These are phyloP conservation scores for Adelognathus sp. DNA, from an alignment of 2,888 invertebrate genomes.

Conservation along the genomic window DNA sequence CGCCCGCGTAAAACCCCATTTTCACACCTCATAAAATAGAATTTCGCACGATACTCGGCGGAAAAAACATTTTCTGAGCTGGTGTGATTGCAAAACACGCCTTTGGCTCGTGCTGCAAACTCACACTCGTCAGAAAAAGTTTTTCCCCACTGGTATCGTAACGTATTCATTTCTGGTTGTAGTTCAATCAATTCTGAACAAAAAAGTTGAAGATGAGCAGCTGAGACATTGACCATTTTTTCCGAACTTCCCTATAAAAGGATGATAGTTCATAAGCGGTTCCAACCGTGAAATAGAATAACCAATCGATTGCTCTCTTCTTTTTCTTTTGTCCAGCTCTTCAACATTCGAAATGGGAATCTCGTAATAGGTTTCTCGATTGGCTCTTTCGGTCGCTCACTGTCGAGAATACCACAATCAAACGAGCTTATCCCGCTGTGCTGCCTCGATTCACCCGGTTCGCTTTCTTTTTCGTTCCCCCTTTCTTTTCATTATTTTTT, in stretches of 20 bases:
- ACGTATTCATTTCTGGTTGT: too few relatives aligned
- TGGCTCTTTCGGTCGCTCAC: slow-evolving; percentile 66
- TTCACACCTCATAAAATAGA: too few relatives aligned
- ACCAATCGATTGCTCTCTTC: neutral
- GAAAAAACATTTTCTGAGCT: too few relatives aligned
- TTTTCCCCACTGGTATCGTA: too few relatives aligned
- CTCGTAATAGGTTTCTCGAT: slow-evolving; percentile 65
- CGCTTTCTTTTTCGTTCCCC: neutral
- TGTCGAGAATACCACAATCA: slow-evolving; percentile 60
- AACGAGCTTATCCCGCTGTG: slow-evolving; percentile 63
- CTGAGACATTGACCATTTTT: neutral
- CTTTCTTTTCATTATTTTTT: neutral
- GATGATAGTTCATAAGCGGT: neutral
- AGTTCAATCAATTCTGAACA: neutral
- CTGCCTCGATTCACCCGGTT: slow-evolving; percentile 33
- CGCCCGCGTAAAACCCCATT: too few relatives aligned
- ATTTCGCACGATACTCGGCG: too few relatives aligned
- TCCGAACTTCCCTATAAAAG: neutral
- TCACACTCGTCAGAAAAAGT: too few relatives aligned
- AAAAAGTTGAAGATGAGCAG: neutral
- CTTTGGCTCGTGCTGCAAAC: too few relatives aligned
- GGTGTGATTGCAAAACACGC: too few relatives aligned
- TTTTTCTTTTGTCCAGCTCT: slow-evolving; percentile 52
- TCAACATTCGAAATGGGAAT: slow-evolving; percentile 51
- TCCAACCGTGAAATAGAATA: too few relatives aligned